phyloP scores from a whole-genome alignment of 1,140 invertebrate genomes.

The Meloidogyne hapla region DNA sequence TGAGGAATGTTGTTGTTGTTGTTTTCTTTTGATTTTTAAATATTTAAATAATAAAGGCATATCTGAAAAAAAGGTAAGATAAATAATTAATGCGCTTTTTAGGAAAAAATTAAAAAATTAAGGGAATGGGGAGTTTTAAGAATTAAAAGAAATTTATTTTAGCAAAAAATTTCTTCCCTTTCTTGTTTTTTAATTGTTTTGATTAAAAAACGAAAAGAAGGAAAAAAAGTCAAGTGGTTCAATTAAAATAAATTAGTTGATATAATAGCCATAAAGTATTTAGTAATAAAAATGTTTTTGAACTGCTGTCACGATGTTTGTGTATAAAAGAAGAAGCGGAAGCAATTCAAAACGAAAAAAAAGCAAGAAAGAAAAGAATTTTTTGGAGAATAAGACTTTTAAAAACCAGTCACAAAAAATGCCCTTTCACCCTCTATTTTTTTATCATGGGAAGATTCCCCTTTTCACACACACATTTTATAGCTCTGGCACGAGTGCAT shows the following conservation, averaged over 20 bases:
- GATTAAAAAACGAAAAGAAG: background rate
- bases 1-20: conserved; percentile 1
- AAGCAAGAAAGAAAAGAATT: background rate
- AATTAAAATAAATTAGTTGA: background rate
- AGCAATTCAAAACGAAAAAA: background rate
- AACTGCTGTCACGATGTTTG: background rate
- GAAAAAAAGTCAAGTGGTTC: background rate
- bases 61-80: too few relatives aligned
- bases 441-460: background rate
- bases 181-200: background rate
- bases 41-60: too few relatives aligned
- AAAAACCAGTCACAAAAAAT: background rate
- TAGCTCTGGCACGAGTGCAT: too few relatives aligned
- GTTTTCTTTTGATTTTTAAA: background rate
- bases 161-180: background rate
- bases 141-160: too few relatives aligned
- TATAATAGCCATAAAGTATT: background rate
- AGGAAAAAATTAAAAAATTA: too few relatives aligned
- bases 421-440: background rate
- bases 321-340: background rate
- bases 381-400: background rate
- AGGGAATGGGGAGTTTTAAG: too few relatives aligned
- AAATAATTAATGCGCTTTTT: too few relatives aligned
- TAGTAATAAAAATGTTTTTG: background rate
- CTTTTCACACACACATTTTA: background rate